Base-by-base conservation (phyloP, 2,888 invertebrate species). In the Baccha elongata region DNA sequence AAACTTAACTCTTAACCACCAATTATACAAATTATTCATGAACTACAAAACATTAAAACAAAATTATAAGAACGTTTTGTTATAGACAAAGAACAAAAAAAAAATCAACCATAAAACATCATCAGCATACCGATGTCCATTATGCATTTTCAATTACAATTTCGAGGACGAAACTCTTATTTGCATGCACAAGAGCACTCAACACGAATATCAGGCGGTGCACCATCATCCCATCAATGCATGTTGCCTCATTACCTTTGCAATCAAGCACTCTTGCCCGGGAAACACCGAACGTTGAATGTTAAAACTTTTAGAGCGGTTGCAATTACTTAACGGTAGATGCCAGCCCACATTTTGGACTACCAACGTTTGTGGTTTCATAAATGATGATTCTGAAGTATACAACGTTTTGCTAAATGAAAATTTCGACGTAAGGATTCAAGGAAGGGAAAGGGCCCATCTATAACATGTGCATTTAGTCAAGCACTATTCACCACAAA, bases 371-470 rank as follows among this genome's bases (percentile, higher is more conserved):
- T 42, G 42, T 42, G 42, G 42, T 42, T 17, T 42, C 11, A 42
- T 42, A 42, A 42, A 17, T 42, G 42, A 42, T 42, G 42, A 10
- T 42, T n/a, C n/a, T 35, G n/a, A 3, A 35, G n/a, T 35, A n/a
- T n/a, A n/a, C 35, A 35, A n/a, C 35, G n/a, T 35, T 35, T 35
- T 35, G 35, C 35, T 7, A 6, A 40, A 40, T 40, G 13, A 7
- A 40, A 40, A 6, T 4, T 42, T 3, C 17, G 7, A 15, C 4
- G 23, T 23, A 23, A 5, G 5, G 23, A 4, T 23, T 3, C 23
- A 23, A 23, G 23, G 23, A 23, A 3, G 5, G 3, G 23, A 4
- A 23, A 4, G 23, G 3, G 23, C n/a, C n/a, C 23, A 23, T 5
- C 23, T 23, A 23, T 23, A 23, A 23, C 23, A 23, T 23, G 23